Evolutionary conservation across 2,113 vertebrate species (phyloP).

Genomic region (Oryctolagus cuniculus): DNA sequence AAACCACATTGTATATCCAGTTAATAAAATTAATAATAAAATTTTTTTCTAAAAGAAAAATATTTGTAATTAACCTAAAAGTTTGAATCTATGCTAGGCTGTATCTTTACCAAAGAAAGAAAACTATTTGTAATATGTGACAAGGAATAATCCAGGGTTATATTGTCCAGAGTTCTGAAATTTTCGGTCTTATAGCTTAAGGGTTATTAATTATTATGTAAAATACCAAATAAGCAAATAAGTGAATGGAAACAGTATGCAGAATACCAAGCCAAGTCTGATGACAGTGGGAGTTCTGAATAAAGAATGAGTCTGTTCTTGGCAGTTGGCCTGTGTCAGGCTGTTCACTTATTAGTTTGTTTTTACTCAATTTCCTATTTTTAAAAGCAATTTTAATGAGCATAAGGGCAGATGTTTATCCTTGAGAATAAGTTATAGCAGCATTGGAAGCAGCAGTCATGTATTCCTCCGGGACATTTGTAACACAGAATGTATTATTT

Average conservation of each 20-base stretch:
- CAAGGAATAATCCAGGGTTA: background rate
- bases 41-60: background rate
- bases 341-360: conserved; percentile 76
- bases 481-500: conserved; percentile 81
- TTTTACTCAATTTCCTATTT: conserved; percentile 79
- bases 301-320: conserved; percentile 49
- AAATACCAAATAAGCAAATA: conserved; percentile 13
- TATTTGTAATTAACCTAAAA: conserved; percentile 20
- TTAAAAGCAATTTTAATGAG: conserved; percentile 83
- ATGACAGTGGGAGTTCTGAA: conserved; percentile 47
- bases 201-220: background rate
- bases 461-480: conserved; percentile 77
- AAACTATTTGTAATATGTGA: background rate
- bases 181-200: background rate
- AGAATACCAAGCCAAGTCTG: background rate
- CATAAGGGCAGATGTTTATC: conserved; percentile 77
- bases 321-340: conserved; percentile 42
- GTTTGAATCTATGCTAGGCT: background rate
- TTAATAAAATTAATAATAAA: conserved; percentile 37
- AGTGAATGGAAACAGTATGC: conserved; percentile 22
- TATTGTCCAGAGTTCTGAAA: background rate
- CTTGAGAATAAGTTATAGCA: conserved; percentile 77
- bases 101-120: background rate
- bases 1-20: background rate
- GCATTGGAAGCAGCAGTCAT: conserved; percentile 60